Base-by-base conservation (phyloP, 2,888 invertebrate genomes). In the Thereva nobilitata region DNA sequence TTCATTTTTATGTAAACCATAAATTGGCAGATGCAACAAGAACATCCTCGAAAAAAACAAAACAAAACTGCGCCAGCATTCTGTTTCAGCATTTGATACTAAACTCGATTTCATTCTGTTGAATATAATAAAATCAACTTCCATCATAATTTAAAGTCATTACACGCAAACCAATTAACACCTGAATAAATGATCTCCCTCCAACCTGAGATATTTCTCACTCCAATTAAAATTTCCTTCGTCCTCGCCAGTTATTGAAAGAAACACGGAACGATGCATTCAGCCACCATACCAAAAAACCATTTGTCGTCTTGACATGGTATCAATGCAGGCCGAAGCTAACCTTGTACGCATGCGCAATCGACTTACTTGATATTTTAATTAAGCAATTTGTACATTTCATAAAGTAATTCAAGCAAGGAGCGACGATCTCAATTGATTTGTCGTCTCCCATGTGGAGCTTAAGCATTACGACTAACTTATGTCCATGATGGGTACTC, bases 151-250 rank as follows among this genome's bases (percentile, higher is more conserved):
- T 71, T 73, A 67, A 70, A 68, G 61, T 66, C 66, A 72, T 73
- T 72, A 73, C 73, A 73, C 67, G 73, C 72, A 67, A 72, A 68
- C 71, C 71, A 72, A 73, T 73, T 73, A 72, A 73, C 72, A 72
- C 72, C 72, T 72, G 64, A 71, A 67, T 61, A 70, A 70, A 72
- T 68, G 69, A 66, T 68, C 66, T 68, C 66, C 67, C 63, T 64
- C 54, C 64, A 59, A 61, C 63, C 52, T 50, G 66, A 66, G 63
- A 70, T 70, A 68, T 70, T 69, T 72, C 70, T 67, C 71, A 71
- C 72, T 72, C 70, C 70, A 72, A 70, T 72, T 72, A 70, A 71
- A 23, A 73, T 72, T 70, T 69, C 70, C 70, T 69, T 71, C 68
- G 67, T 70, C 70, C 70, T 53, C 53, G 70, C 71, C 23, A 23